Conservation (phyloP, 2,888 invertebrate genomes). For the Calephelis perditalis region DNA sequence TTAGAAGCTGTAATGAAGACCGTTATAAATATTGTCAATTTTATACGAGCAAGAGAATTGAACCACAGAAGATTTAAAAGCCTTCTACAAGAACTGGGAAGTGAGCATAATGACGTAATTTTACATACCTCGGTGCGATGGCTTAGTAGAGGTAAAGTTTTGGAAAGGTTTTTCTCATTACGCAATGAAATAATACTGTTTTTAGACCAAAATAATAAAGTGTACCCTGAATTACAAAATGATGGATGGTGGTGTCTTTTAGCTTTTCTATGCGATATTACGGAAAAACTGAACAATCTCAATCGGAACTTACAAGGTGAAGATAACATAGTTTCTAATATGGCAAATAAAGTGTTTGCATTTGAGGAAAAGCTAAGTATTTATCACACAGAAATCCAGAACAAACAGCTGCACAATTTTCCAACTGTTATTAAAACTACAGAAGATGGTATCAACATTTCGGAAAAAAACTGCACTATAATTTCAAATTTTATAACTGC, state of each 20-base stretch:
- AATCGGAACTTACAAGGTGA: conserved; percentile 26
- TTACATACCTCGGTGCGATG: conserved; percentile 24
- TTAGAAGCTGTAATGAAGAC: conserved; percentile 16
- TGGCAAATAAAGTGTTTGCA: not conserved
- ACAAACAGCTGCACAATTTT: conserved; percentile 23
- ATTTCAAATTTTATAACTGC: conserved; percentile 23
- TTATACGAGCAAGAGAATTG: conserved; percentile 12
- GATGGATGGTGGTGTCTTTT: conserved; percentile 9
- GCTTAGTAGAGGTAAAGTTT: conserved; percentile 5
- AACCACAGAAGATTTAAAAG: conserved; percentile 13
- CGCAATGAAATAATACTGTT: conserved; percentile 21
- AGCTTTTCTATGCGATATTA: conserved; percentile 24
- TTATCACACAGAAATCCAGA: conserved; percentile 21
- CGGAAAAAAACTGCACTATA: conserved; percentile 16
- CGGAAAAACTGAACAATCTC: conserved; percentile 23
- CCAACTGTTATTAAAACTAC: conserved; percentile 19
- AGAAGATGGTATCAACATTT: conserved; percentile 18
- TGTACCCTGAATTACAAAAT: conserved; percentile 21
- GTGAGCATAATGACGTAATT: conserved; percentile 6
- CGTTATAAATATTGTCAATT: conserved; percentile 13
- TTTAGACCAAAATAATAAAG: conserved; percentile 22
- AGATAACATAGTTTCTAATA: conserved; percentile 6
- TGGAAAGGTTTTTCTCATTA: conserved; percentile 16
- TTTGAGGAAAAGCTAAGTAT: conserved; percentile 17
- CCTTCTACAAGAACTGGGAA: not conserved